A percentile compares a stretch with the other conserved stretches of the same genome.
phyloP scores from a whole-genome alignment of 2,797 vertebrate genomes.

The Alectoris magna region DNA sequence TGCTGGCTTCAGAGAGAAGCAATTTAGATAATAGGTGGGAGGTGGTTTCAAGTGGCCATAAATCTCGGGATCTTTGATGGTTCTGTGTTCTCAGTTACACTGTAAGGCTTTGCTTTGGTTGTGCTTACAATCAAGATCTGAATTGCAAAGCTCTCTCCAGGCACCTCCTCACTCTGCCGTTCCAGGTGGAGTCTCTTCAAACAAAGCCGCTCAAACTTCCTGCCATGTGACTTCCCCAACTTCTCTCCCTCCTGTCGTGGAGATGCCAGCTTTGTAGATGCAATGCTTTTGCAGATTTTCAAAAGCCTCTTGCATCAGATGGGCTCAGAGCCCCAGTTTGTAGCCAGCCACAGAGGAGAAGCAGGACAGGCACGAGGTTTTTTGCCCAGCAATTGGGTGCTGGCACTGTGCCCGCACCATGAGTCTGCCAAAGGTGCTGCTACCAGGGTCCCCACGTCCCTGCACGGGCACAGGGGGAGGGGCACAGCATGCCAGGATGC shows the following conservation, averaged over 20 bases:
- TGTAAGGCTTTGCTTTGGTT: neutral
- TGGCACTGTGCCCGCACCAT: rapidly evolving
- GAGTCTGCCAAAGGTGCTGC: rapidly evolving
- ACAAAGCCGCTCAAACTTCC: neutral
- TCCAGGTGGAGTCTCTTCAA: neutral
- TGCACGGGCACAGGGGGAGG: neutral
- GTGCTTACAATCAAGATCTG: neutral
- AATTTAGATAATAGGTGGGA: conserved; percentile 41
- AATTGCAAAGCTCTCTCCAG: conserved; percentile 17
- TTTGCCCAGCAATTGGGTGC: neutral
- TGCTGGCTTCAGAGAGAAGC: conserved; percentile 24
- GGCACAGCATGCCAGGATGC: rapidly evolving
- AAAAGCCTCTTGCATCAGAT: neutral
- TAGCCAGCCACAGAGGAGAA: neutral
- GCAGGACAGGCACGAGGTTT: neutral
- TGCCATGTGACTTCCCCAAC: neutral
- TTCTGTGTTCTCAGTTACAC: conserved; percentile 20
- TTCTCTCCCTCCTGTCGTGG: neutral
- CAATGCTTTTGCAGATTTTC: neutral
- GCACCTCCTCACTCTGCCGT: neutral
- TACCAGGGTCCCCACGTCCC: rapidly evolving
- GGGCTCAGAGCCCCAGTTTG: neutral
- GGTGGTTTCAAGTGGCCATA: conserved; percentile 19
- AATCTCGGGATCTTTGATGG: conserved; percentile 21
- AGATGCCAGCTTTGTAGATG: neutral